Percentiles rank a stretch among this genome's conserved stretches.
These are phyloP conservation scores for Emydoidea blandingii DNA, from an alignment of 2,797 vertebrate genomes.

Conservation along the genomic window DNA sequence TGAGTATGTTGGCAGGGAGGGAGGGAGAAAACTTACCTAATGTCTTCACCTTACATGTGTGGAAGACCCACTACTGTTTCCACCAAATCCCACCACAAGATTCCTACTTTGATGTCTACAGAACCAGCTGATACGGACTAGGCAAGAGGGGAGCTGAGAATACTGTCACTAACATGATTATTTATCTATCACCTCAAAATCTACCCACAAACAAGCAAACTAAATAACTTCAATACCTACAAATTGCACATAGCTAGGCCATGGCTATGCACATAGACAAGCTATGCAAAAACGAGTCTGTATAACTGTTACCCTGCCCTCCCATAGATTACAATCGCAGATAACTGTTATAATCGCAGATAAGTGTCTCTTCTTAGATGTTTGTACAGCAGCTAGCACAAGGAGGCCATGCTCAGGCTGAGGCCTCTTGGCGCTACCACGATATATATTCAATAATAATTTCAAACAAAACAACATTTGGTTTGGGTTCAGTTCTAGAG, in stretches of 20 bases:
- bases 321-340: background rate
- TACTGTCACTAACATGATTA: background rate
- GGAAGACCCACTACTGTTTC: background rate
- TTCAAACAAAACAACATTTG: background rate
- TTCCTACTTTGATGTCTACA: background rate
- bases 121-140: background rate
- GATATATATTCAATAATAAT: fast-evolving
- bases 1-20: background rate
- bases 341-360: background rate
- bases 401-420: background rate
- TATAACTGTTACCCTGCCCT: background rate
- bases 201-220: background rate
- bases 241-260: background rate
- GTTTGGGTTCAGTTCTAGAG: background rate
- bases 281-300: background rate
- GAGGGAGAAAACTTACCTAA: background rate
- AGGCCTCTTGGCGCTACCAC: background rate
- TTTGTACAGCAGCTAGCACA: background rate
- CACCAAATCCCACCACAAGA: background rate
- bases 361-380: background rate
- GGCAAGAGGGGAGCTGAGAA: background rate
- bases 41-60: background rate
- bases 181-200: background rate
- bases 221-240: background rate
- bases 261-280: background rate